These are phyloP conservation scores for Spheniscus humboldti DNA, from an alignment of 2,797 vertebrate genomes.

Conservation along the genomic window DNA sequence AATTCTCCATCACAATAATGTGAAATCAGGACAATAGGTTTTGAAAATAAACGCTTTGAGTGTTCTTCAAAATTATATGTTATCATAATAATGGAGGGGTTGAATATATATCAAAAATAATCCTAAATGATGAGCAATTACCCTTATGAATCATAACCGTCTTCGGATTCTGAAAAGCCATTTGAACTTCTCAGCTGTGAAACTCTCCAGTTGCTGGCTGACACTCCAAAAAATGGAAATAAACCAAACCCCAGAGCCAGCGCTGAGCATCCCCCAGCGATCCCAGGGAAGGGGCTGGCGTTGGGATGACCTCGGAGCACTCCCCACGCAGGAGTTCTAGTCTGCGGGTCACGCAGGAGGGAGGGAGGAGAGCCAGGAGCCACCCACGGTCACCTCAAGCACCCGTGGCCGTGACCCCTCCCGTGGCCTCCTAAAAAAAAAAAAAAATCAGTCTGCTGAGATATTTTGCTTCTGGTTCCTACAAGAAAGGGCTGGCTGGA, in stretches of 20 bases:
- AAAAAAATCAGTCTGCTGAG: neutral
- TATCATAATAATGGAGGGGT: neutral
- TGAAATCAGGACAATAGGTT: neutral
- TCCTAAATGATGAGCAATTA: neutral
- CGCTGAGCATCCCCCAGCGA: fast-evolving
- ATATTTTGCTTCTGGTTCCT: neutral
- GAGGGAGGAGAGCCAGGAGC: neutral
- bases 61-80: neutral
- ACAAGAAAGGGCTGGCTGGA: neutral
- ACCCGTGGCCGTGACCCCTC: fast-evolving
- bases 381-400: neutral
- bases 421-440: neutral
- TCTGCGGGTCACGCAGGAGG: fast-evolving
- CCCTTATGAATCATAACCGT: neutral
- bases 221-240: neutral
- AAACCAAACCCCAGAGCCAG: neutral
- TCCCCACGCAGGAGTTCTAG: fast-evolving
- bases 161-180: neutral
- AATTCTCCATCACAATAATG: neutral
- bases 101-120: neutral
- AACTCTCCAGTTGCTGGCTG: neutral
- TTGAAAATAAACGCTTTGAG: neutral
- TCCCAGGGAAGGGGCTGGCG: neutral
- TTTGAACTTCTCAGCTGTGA: neutral
- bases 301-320: neutral